Base-by-base conservation (phyloP, 1,140 invertebrate species). In the Acromyrmex charruanus region DNA sequence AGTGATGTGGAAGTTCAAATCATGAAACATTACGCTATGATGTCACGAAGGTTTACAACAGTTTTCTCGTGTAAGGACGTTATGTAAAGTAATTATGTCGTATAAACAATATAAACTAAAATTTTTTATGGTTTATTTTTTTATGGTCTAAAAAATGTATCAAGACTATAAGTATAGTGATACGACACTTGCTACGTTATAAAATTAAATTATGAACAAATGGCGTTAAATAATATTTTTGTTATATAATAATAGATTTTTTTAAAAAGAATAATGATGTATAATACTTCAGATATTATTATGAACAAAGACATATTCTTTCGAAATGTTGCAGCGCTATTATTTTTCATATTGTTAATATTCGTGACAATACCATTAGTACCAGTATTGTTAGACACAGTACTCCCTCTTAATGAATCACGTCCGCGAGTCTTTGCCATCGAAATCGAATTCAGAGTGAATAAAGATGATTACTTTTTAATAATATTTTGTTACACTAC, bases 381-480 rank as follows among this genome's bases (percentile, higher is more conserved):
- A 35, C 77, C 63, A 16, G 1, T 69, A 10, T 39, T 80, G 4
- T 12, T 80, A 25, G 77, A 80, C 14, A 53, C 35, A 1, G 16
- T 69, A 3, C 3, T 35, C 6, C 63, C 77, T 55, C 63, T 80
- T 39, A 80, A 80, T 9, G 31, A 80, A 16, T 16, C 63, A 39
- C 77, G 77, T 53, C n/a, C 63, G 3, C 77, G 63, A 69, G 39
- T 69, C 7, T 31, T 80, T 14, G 63, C 77, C 0, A 0, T 55
- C 3, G 77, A 69, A 53, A 1, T 69, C 16, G 63, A 69, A 68
- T 53, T 25, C 14, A 55, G 31, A 2, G 1, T 80, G n/a, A 10
- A 80, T 39, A 69, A 25, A 18, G n/a, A 80, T 16, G 49, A 80
- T 4, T 55, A 80, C 10, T 80, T 69, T 55, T 0, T 69, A 12